Evolutionary conservation across 2,113 vertebrate genomes (phyloP).

Genomic region (Ptilonorhynchus violaceus): DNA sequence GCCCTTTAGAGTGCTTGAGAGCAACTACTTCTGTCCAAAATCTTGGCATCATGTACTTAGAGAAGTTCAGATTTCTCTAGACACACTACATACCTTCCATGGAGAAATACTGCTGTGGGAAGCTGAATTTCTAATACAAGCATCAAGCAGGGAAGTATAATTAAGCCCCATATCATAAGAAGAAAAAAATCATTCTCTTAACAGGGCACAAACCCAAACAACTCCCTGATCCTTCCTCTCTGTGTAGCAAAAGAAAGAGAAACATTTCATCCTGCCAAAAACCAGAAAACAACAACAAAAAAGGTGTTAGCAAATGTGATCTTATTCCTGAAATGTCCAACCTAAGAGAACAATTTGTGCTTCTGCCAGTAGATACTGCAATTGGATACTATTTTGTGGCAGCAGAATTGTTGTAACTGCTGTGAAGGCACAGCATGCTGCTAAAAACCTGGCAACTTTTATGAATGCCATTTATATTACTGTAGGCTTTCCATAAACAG

Average conservation of each 20-base stretch:
- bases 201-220: neutral
- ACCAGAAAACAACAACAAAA: neutral
- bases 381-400: slow-evolving; percentile 58
- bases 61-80: neutral
- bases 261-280: neutral
- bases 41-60: neutral
- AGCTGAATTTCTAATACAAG: neutral
- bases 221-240: neutral
- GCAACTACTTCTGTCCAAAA: neutral
- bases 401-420: slow-evolving; percentile 47
- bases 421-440: slow-evolving; percentile 59
- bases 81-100: neutral
- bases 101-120: neutral
- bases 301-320: slow-evolving; percentile 30
- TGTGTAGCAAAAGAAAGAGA: neutral
- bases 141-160: neutral
- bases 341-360: slow-evolving; percentile 59
- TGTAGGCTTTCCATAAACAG: slow-evolving; percentile 62
- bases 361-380: slow-evolving; percentile 56
- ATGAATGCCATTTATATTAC: slow-evolving; percentile 65
- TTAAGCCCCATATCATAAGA: neutral
- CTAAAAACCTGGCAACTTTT: slow-evolving; percentile 65
- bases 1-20: neutral
- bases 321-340: slow-evolving; percentile 46
- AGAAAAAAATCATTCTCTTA: neutral